Evolutionary conservation across 2,888 invertebrate genomes (phyloP).

Genomic region (Drosophila affinis): DNA sequence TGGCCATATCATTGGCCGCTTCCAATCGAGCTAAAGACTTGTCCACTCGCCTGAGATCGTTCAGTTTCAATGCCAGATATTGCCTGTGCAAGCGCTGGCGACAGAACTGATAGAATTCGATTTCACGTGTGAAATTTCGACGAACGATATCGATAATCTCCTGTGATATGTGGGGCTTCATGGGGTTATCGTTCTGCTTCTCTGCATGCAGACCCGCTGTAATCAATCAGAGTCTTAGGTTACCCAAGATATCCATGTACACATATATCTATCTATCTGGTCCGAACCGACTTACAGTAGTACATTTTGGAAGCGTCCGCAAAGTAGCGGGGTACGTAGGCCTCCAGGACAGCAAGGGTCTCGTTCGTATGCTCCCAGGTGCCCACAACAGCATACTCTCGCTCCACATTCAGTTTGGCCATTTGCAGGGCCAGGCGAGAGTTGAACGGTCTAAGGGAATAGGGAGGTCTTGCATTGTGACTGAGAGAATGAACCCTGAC

Average conservation of each 20-base stretch:
- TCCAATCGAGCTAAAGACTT: constrained; percentile 45
- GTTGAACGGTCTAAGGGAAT: constrained; percentile 90
- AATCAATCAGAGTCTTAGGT: constrained; percentile 36
- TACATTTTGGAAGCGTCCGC: constrained; percentile 89
- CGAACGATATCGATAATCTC: constrained; percentile 92
- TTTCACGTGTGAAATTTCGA: constrained; percentile 93
- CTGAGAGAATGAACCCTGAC: constrained; percentile 8
- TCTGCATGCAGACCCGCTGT: constrained; percentile 82
- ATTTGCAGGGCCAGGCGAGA: constrained; percentile 91
- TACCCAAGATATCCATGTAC: constrained; percentile 69
- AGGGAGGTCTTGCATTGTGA: background rate
- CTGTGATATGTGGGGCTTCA: constrained; percentile 93
- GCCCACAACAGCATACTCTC: constrained; percentile 94
- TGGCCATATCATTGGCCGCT: constrained; percentile 44
- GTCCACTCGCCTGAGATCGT: constrained; percentile 67
- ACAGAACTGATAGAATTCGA: constrained; percentile 96
- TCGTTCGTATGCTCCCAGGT: constrained; percentile 94
- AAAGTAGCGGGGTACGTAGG: constrained; percentile 93
- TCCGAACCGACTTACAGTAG: constrained; percentile 85
- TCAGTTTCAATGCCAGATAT: constrained; percentile 87
- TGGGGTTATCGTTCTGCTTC: constrained; percentile 91
- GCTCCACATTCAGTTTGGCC: constrained; percentile 92
- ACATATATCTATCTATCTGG: constrained; percentile 82
- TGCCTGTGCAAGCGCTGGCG: constrained; percentile 92
- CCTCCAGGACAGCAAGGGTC: constrained; percentile 92